Percentiles rank a stretch among this genome's conserved stretches.
Conservation (phyloP, 2,113 vertebrate genomes). For the Sakesphorus luctuosus region DNA sequence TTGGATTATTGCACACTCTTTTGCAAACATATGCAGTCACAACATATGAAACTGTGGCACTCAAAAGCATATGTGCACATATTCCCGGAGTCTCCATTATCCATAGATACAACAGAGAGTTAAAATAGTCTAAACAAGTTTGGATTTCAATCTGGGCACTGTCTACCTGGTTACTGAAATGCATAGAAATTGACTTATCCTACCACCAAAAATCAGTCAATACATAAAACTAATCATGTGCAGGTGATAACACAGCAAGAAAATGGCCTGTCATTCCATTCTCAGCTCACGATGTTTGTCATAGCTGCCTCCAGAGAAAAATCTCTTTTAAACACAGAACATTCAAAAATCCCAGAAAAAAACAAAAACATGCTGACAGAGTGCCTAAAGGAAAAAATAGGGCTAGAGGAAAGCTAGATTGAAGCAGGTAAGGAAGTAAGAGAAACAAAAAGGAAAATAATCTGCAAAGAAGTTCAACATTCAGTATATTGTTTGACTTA, state of each 20-base stretch:
- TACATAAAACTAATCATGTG: conserved; percentile 48
- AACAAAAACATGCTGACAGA: neutral
- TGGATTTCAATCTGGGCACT: conserved; percentile 4
- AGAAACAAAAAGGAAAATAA: neutral
- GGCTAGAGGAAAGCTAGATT: neutral
- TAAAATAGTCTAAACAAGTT: conserved; percentile 25
- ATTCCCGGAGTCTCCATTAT: neutral
- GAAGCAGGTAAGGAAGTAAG: neutral
- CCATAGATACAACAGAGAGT: neutral
- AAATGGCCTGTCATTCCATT: conserved; percentile 35
- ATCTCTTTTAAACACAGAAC: conserved; percentile 15
- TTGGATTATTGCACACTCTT: neutral
- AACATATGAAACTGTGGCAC: neutral
- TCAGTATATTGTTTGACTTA: neutral
- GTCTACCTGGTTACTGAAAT: conserved; percentile 16
- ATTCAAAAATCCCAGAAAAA: conserved; percentile 31
- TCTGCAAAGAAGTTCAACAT: neutral
- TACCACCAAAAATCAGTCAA: conserved; percentile 57
- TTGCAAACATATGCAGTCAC: neutral
- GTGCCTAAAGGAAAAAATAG: neutral
- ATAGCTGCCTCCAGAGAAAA: conserved; percentile 14
- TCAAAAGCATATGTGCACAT: neutral
- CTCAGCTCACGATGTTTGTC: conserved; percentile 16
- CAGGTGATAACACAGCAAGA: conserved; percentile 44
- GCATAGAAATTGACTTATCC: conserved; percentile 29